A percentile compares a stretch with the other conserved stretches of the same genome.
Conservation (phyloP, 2,797 vertebrate genomes). For the Sebastes hopkinsi region DNA sequence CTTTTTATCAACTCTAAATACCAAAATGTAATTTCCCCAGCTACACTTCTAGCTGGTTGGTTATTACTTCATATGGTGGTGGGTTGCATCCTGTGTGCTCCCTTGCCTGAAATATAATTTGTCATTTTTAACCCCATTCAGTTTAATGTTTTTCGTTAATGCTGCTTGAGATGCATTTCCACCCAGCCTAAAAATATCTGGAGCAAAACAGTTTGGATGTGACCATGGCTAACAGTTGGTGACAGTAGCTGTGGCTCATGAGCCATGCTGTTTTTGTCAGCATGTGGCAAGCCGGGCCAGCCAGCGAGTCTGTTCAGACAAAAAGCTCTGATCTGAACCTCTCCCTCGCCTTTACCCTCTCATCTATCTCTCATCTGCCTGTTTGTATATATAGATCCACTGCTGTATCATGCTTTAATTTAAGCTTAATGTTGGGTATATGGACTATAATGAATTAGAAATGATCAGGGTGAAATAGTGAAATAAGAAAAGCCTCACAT, state of each 20-base stretch:
- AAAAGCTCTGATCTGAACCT: slow-evolving; percentile 34
- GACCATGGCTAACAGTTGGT: slow-evolving; percentile 71
- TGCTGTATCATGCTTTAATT: neutral
- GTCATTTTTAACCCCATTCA: slow-evolving; percentile 19
- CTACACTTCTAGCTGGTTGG: slow-evolving; percentile 4
- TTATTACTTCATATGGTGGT: neutral
- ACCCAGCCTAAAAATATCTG: slow-evolving; percentile 62
- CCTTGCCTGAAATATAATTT: neutral
- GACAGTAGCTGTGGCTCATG: slow-evolving; percentile 67
- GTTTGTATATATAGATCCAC: neutral
- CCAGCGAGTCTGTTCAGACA: slow-evolving; percentile 53
- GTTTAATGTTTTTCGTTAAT: neutral
- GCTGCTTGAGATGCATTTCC: slow-evolving; percentile 43
- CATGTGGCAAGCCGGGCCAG: slow-evolving; percentile 58
- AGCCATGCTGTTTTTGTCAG: slow-evolving; percentile 72
- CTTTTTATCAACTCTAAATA: neutral
- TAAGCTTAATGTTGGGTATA: neutral
- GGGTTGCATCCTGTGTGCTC: neutral
- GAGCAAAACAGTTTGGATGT: slow-evolving; percentile 55
- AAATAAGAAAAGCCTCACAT: slow-evolving; percentile 5
- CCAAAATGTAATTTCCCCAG: neutral
- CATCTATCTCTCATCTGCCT: neutral
- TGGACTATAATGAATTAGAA: slow-evolving; percentile 34
- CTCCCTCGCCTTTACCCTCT: slow-evolving; percentile 2
- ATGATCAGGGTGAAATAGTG: slow-evolving; percentile 24